A percentile compares a stretch with the other conserved stretches of the same genome.
Evolutionary conservation across 2,113 vertebrate species (phyloP).

Genomic region (Pogonocichla stellata): DNA sequence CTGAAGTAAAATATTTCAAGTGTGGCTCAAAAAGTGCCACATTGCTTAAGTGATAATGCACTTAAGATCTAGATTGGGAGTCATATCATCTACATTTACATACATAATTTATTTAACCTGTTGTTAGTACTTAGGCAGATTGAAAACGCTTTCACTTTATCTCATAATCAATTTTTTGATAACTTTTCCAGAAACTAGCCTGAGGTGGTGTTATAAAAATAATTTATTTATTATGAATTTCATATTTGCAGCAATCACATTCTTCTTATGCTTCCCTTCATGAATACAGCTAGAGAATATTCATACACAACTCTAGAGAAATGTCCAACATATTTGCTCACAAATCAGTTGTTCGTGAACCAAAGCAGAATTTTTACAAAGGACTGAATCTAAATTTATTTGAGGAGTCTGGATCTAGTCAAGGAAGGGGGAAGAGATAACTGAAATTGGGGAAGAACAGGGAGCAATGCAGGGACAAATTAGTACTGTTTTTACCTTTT

Average conservation of each 20-base stretch:
- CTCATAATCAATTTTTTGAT: not conserved
- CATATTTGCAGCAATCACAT: rapidly evolving
- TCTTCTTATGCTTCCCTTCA: not conserved
- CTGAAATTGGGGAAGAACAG: not conserved
- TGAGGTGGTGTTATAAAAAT: not conserved
- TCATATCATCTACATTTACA: not conserved
- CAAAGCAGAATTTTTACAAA: not conserved
- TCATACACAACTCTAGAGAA: not conserved
- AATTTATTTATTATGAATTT: not conserved
- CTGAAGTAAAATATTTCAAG: not conserved
- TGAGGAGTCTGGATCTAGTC: not conserved
- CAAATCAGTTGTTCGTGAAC: not conserved
- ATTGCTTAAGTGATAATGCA: not conserved
- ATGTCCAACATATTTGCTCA: not conserved
- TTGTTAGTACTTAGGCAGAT: not conserved
- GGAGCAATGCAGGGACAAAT: not conserved
- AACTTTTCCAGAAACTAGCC: not conserved
- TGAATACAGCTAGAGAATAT: not conserved
- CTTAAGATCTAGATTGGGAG: not conserved
- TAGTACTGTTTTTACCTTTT: not conserved
- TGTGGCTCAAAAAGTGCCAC: not conserved
- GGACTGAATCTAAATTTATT: not conserved
- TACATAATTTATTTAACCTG: not conserved
- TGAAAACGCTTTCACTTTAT: not conserved
- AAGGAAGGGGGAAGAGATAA: not conserved